Evolutionary conservation across 2,797 vertebrate genomes (phyloP), one percentile per base, ranked within the genome.

Genomic region (Mormyrus proboscirostris): DNA sequence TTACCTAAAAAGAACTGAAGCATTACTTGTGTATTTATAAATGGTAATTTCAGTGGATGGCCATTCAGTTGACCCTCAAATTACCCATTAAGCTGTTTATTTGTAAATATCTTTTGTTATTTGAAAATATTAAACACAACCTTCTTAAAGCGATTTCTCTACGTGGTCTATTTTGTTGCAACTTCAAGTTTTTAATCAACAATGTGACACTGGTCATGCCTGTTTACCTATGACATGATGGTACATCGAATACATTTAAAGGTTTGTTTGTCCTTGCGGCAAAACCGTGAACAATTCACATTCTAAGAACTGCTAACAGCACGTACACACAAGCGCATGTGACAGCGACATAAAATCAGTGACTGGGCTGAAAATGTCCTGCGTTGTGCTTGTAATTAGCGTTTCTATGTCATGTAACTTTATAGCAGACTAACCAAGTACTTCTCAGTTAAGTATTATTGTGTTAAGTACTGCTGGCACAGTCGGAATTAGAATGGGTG

Each of bases 21-120:
- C 49, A 89, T 92, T 92, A 90, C 93, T 90, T 87, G 10, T 49
- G 83, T 85, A 85, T 89, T 90, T 87, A 38, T 90, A 94, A 94
- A 93, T 92, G 92, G 93, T 95, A 94, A 95, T 94, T 95, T 94
- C 94, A 95, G 89, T 94, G 95, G 29, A 93, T 95, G 95, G 91
- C 93, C 95, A 93, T 93, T 90, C 93, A 92, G 91, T 57, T 88
- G 33, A 53, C 16, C 73, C 25, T 16, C 19, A 55, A n/a, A 76
- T 82, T 19, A 85, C n/a, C 83, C 83, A 47, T 76, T 79, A 55
- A 79, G 10, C 38, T 88, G 65, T 88, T 19, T 79, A 79, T 57
- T 88, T 88, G 22, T 82, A 82, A 88, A 50, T 44, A 55, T 55
- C 53, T 88, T 41, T 53, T 38, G 25, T 53, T 82, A 22, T 57